phyloP scores from a whole-genome alignment of 1,140 invertebrate genomes.

The Bombus vancouverensis region DNA sequence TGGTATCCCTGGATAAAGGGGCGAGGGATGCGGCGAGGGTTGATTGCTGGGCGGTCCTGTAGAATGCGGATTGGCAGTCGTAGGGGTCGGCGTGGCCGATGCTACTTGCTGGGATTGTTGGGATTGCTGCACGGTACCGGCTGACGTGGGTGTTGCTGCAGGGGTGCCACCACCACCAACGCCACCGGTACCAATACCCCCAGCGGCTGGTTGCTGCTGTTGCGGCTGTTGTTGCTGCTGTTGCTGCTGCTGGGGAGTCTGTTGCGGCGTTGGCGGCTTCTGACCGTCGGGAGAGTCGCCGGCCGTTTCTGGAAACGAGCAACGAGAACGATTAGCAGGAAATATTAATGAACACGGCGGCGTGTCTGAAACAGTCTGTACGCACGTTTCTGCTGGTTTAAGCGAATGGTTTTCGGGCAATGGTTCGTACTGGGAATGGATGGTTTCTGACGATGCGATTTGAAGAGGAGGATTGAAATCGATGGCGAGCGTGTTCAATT shows the following conservation, averaged over 20 bases:
- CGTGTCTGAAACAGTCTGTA: constrained; percentile 18
- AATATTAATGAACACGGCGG: constrained; percentile 39
- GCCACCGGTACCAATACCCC: not conserved
- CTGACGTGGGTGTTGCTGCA: constrained; percentile 64
- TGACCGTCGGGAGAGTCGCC: constrained; percentile 72
- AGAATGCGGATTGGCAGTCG: constrained; percentile 74
- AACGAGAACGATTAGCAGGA: constrained; percentile 1
- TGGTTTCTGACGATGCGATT: not conserved
- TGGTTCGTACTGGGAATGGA: not conserved
- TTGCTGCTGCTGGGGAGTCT: constrained; percentile 69
- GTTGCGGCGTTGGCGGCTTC: constrained; percentile 77
- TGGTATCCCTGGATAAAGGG: constrained; percentile 79
- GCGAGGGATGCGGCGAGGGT: constrained; percentile 82
- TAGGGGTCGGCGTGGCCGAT: constrained; percentile 72
- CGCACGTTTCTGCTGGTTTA: not conserved
- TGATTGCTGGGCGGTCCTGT: constrained; percentile 81
- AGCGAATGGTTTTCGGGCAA: not conserved
- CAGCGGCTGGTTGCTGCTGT: constrained; percentile 36
- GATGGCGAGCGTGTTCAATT: not conserved
- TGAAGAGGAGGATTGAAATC: not conserved
- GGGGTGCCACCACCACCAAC: constrained; percentile 54
- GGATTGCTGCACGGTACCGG: constrained; percentile 63
- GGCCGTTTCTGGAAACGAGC: constrained; percentile 70
- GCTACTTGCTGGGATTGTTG: constrained; percentile 68
- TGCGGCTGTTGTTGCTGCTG: constrained; percentile 65